These are phyloP conservation scores for Odobenus rosmarus DNA, from an alignment of 2,113 vertebrate genomes.

Conservation along the genomic window DNA sequence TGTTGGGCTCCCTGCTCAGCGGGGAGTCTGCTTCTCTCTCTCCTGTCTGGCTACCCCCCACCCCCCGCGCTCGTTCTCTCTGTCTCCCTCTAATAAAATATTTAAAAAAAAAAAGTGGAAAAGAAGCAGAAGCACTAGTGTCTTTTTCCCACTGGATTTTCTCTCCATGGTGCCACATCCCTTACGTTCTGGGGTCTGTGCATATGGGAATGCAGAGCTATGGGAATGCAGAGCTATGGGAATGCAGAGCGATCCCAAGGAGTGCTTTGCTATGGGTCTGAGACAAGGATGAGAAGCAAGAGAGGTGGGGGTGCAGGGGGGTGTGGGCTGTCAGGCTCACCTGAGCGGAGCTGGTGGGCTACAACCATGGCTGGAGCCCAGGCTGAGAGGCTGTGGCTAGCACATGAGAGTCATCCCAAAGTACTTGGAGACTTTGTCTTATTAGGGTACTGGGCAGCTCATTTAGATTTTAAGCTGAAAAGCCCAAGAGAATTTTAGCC, in stretches of 20 bases:
- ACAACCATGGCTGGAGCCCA: neutral
- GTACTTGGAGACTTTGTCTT: neutral
- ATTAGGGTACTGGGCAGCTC: neutral
- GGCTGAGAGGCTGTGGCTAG: neutral
- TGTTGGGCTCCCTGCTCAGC: neutral
- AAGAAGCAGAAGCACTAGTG: neutral
- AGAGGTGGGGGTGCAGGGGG: neutral
- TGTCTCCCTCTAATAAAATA: neutral
- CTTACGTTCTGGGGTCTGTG: neutral
- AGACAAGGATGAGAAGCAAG: neutral
- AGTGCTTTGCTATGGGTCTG: neutral
- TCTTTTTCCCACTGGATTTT: neutral
- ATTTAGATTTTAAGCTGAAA: constrained; percentile 11
- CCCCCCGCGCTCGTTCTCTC: neutral
- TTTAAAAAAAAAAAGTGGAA: too few relatives aligned
- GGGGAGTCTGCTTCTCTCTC: neutral
- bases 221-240: neutral
- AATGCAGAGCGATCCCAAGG: neutral
- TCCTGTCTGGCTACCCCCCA: too few relatives aligned
- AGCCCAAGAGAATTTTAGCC: neutral
- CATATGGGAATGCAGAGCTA: neutral
- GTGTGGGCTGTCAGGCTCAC: neutral
- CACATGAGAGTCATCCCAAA: neutral
- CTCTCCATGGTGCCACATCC: neutral
- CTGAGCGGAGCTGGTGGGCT: neutral